Evolutionary conservation across 2,113 vertebrate species (phyloP).

Genomic region (Microcebus ravelobensis): DNA sequence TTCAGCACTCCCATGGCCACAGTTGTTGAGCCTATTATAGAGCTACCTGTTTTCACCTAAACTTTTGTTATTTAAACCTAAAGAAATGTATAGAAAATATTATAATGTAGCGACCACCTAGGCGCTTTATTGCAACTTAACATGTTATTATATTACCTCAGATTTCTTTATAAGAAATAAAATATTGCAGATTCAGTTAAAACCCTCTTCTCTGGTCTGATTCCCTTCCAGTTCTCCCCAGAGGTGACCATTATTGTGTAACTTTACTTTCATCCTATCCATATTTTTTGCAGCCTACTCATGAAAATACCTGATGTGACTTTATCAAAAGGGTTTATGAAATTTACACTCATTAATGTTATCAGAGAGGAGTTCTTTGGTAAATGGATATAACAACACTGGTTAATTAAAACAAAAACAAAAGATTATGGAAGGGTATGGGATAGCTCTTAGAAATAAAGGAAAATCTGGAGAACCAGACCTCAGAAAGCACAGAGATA

Average conservation of each 20-base stretch:
- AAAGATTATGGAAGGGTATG: not conserved
- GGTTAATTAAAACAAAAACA: conserved; percentile 45
- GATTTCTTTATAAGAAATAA: conserved; percentile 51
- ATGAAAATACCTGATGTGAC: not conserved
- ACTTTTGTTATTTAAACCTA: conserved; percentile 17
- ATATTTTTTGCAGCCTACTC: conserved; percentile 1
- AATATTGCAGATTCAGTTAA: not conserved
- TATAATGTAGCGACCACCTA: not conserved
- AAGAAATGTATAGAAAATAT: not conserved
- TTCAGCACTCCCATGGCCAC: not conserved
- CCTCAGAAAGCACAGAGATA: not conserved
- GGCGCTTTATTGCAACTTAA: not conserved
- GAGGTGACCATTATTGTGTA: not conserved
- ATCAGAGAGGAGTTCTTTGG: not conserved
- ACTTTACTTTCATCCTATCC: not conserved
- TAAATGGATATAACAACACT: not conserved
- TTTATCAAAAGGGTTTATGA: conserved; percentile 38
- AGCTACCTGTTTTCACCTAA: conserved; percentile 8
- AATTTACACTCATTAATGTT: conserved; percentile 29
- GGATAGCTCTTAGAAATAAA: not conserved
- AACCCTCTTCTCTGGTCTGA: not conserved
- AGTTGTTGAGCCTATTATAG: not conserved
- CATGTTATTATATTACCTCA: not conserved
- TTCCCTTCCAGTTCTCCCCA: not conserved
- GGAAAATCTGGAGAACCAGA: not conserved